A percentile compares a stretch with the other conserved stretches of the same genome.
These are phyloP conservation scores for Cheirogaleus medius DNA, from an alignment of 2,113 vertebrate species.

Conservation along the genomic window DNA sequence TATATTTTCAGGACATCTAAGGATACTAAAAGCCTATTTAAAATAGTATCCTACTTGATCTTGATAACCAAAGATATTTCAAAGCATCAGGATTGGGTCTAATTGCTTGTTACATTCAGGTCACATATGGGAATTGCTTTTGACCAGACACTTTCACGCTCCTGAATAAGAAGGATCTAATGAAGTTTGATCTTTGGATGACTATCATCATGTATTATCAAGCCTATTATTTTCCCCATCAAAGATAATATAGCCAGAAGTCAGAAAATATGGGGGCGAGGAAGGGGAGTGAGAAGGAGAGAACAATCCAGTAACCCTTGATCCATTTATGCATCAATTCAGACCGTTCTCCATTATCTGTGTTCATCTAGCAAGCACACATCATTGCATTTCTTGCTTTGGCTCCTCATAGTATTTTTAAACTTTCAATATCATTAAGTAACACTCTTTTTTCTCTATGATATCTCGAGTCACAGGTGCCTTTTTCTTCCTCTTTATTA, in stretches of 20 bases:
- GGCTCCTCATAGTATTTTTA: slow-evolving; percentile 51
- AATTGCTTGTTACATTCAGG: slow-evolving; percentile 60
- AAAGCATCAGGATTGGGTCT: neutral
- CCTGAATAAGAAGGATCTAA: slow-evolving; percentile 39
- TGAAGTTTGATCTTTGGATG: slow-evolving; percentile 61
- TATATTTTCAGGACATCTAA: neutral
- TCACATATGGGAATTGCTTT: slow-evolving; percentile 46
- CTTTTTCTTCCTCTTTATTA: slow-evolving; percentile 65
- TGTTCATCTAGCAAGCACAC: neutral
- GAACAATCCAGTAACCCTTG: slow-evolving; percentile 20
- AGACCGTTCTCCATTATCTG: neutral
- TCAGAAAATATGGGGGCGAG: neutral
- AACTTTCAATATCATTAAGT: slow-evolving; percentile 58
- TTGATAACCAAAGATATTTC: slow-evolving; percentile 32
- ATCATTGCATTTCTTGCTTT: slow-evolving; percentile 54
- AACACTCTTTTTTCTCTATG: slow-evolving; percentile 46
- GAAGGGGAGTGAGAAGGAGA: neutral
- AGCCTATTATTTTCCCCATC: slow-evolving; percentile 62
- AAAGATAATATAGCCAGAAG: slow-evolving; percentile 56
- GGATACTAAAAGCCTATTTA: slow-evolving; percentile 10
- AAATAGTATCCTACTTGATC: slow-evolving; percentile 50
- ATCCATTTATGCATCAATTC: slow-evolving; percentile 21
- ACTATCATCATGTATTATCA: slow-evolving; percentile 36
- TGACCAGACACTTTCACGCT: slow-evolving; percentile 36
- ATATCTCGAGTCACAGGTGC: neutral